Conservation (phyloP, 2,113 vertebrate species). For the Callipepla squamata region DNA sequence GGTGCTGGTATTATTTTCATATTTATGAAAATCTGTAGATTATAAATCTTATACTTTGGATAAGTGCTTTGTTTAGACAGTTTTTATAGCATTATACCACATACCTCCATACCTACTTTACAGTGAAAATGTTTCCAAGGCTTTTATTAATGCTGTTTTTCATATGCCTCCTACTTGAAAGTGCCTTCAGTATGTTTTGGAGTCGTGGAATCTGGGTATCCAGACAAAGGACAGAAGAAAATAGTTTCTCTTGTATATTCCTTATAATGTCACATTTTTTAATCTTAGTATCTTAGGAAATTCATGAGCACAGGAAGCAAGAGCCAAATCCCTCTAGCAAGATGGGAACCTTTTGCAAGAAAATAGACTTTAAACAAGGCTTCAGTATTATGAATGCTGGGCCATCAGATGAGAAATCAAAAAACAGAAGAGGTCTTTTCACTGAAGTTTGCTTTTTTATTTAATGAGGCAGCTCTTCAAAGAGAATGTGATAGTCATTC, state of each 20-base stretch:
- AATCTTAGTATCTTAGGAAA: neutral
- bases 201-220: neutral
- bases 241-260: neutral
- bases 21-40: conserved; percentile 5
- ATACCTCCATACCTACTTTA: neutral
- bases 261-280: neutral
- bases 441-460: conserved; percentile 59
- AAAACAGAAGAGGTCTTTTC: conserved; percentile 32
- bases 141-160: conserved; percentile 47
- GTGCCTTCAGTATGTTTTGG: neutral
- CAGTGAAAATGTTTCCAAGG: neutral
- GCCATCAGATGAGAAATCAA: conserved; percentile 46
- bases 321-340: neutral
- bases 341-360: conserved; percentile 28
- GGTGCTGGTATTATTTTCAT: neutral
- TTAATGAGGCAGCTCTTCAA: conserved; percentile 65
- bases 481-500: conserved; percentile 63
- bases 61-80: neutral
- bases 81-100: neutral
- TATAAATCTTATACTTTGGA: conserved; percentile 46
- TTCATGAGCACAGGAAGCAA: neutral
- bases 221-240: neutral
- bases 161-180: neutral
- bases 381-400: conserved; percentile 23
- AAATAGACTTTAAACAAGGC: conserved; percentile 36